Evolutionary conservation across 2,797 vertebrate species (phyloP), one percentile per base, ranked within the genome.

Genomic region (Lacerta agilis): DNA sequence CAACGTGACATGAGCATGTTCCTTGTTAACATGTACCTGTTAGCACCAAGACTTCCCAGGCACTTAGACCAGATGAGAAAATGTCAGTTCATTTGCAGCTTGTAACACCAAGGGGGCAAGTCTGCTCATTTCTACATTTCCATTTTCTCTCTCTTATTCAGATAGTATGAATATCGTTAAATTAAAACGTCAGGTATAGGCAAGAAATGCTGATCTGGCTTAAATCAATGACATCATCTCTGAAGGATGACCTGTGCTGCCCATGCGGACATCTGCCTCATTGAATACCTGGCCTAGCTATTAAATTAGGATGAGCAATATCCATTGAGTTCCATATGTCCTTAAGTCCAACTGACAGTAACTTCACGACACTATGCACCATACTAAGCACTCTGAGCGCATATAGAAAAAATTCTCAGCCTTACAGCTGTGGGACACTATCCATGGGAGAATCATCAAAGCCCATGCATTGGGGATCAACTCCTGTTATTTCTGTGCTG

Each of bases 11-110:
- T n/a, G 88, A 95, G 86, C 92, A 86, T 86, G 45, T 87, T 92
- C 87, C 92, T 92, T 83, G 86, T 95, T 94, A 93, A 90, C 78
- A 85, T 89, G 92, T 94, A 91, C 89, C 91, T 93, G 93, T 92
- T 92, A 92, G 91, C 93, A 92, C 88, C 85, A 88, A 95, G 92
- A 89, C 91, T 94, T 93, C 94, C 94, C 94, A 45, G 92, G 93
- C 88, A 79, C 90, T 95, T 93, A 86, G 0, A 3, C 88, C 90
- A 85, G 93, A 94, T 94, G 92, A 94, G 93, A 93, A 92, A 94
- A 73, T 89, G 85, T 92, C 93, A 88, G 72, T 23, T 91, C 92
- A 79, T 90, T 94, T 73, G 91, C 88, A 91, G 73, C 93, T 94
- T 85, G 58, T 83, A 81, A 85, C 10, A 87, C 23, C 82, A 71